Percentiles rank a stretch among this genome's conserved stretches.
Evolutionary conservation across 2,888 invertebrate species (phyloP).

Genomic region (Philopedon plagiatum): DNA sequence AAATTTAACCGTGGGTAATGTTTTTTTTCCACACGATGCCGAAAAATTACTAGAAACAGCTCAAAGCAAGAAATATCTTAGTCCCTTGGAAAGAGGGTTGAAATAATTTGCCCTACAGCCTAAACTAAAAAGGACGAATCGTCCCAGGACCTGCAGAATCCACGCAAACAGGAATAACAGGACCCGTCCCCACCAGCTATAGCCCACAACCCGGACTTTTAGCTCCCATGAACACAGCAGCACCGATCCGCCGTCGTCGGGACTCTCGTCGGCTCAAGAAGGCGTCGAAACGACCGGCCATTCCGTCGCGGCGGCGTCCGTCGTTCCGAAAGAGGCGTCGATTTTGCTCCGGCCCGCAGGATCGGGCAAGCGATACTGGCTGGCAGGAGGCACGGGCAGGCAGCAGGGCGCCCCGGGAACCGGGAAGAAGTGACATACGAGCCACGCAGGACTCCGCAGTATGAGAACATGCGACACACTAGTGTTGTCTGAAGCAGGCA

Average conservation of each 20-base stretch:
- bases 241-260: slow-evolving; percentile 16
- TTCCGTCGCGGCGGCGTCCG: slow-evolving; percentile 17
- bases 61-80: too few species aligned
- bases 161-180: slow-evolving; percentile 14
- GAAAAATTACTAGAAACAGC: too few species aligned
- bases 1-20: too few species aligned
- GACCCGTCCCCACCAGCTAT: slow-evolving; percentile 27
- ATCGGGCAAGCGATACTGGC: slow-evolving; percentile 42
- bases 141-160: slow-evolving; percentile 19
- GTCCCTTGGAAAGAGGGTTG: too few species aligned
- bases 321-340: slow-evolving; percentile 22
- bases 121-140: not conserved
- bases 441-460: slow-evolving; percentile 24
- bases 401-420: slow-evolving; percentile 25
- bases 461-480: slow-evolving; percentile 7
- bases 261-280: slow-evolving; percentile 12
- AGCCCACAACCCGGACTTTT: slow-evolving; percentile 31
- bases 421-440: not conserved
- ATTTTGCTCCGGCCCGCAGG: slow-evolving; percentile 21
- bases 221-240: slow-evolving; percentile 37
- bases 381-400: slow-evolving; percentile 25
- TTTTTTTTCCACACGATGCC: too few species aligned
- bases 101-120: too few species aligned
- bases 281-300: slow-evolving; percentile 30
- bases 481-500: not conserved